Evolutionary conservation across 2,888 invertebrate species (phyloP), one percentile per base, ranked within the genome.

Genomic region (Pseudanteris insignis): DNA sequence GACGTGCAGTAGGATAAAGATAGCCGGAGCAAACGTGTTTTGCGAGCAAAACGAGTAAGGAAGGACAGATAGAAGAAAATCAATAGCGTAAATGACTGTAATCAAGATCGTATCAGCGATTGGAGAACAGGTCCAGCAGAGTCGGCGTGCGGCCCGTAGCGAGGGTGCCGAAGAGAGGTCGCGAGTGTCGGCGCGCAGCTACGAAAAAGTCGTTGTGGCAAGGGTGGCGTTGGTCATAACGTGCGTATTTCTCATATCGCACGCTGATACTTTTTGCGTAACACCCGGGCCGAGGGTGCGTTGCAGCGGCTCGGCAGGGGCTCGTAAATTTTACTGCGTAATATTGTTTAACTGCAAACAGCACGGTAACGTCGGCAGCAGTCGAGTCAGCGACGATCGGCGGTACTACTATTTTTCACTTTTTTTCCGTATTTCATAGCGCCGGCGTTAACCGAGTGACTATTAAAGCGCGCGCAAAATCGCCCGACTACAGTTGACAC

Each of bases 281-380:
- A 34, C 62, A 26, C 59, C 53, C 37, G 40, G 38, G 12, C 40
- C 26, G 58, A 41, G 57, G 34, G 12, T 43, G 40, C 40, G 36
- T 37, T 48, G 54, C 43, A 18, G 15, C 15, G 37, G 44, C 38
- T 33, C 47, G 55, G 65, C 33, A 60, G 60, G 66, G 36, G 10
- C 53, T 64, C 74, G 74, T 78, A 78, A 78, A 78, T 77, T 78
- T 77, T 77, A 77, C 75, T 71, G 70, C 73, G 76, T 75, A 76
- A 76, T 78, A 77, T 77, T 77, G 72, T 76, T 78, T 76, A 77
- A 78, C 75, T 76, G 76, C 76, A 74, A 78, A 77, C 74, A 67
- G 73, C 73, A 73, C 73, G 74, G 69, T 67, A 70, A 68, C 71
- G 68, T 69, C 34, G 48, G 41, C 30, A 53, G 60, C 34, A 47